phyloP scores from a whole-genome alignment of 2,113 vertebrate species.

The Sphyrna mokarran region DNA sequence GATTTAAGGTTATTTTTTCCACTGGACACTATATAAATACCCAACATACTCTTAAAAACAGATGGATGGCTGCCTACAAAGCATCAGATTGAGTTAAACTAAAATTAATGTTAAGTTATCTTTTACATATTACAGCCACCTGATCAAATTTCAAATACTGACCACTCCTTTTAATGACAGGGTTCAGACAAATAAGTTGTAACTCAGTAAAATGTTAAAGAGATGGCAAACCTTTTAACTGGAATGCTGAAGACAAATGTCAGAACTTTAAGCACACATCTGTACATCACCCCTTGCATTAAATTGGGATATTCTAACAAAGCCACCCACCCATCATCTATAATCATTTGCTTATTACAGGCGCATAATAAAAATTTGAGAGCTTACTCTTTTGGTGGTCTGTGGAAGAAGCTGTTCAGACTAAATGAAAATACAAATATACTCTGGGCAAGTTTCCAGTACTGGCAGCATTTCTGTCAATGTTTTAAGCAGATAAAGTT shows the following conservation, averaged over 20 bases:
- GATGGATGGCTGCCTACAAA: neutral
- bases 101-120: neutral
- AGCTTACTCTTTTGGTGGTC: neutral
- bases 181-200: neutral
- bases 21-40: neutral
- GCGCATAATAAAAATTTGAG: neutral
- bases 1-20: neutral
- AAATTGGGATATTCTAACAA: constrained; percentile 23
- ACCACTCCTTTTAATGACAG: neutral
- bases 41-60: neutral
- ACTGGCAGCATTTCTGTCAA: neutral
- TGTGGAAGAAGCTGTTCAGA: neutral
- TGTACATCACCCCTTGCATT: neutral
- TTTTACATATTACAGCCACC: neutral
- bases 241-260: neutral
- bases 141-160: neutral
- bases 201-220: neutral
- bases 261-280: neutral
- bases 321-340: neutral
- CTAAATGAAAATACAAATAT: neutral
- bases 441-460: neutral
- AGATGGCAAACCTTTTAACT: neutral
- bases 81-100: neutral
- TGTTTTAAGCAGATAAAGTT: neutral
- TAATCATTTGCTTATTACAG: neutral